These are phyloP conservation scores for Microctonus aethiopoides DNA, from an alignment of 2,888 invertebrate species.

Conservation along the genomic window DNA sequence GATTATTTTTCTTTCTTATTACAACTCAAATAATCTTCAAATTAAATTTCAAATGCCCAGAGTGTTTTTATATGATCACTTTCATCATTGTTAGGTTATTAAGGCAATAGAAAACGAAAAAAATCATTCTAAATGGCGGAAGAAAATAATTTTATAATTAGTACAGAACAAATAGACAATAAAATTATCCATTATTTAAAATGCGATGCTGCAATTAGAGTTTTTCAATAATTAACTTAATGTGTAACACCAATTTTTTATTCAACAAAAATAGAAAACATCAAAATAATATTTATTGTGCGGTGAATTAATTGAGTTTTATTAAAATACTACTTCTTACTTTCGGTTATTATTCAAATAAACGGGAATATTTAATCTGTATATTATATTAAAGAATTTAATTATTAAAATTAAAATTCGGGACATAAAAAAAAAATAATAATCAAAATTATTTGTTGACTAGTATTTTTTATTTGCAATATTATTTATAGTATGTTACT, in stretches of 20 bases:
- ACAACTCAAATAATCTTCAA: not conserved
- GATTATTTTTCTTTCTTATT: not conserved
- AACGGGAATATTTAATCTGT: not conserved
- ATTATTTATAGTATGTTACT: no score
- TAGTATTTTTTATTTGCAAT: no score
- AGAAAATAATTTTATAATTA: slow-evolving; percentile 12
- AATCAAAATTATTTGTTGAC: no score
- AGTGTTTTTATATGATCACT: slow-evolving; percentile 22
- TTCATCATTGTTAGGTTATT: slow-evolving; percentile 4
- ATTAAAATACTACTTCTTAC: not conserved
- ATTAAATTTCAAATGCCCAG: not conserved
- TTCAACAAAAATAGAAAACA: no score
- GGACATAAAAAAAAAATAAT: not conserved
- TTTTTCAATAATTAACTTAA: not conserved
- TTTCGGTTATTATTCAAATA: not conserved
- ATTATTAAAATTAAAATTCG: not conserved
- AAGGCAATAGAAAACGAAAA: not conserved
- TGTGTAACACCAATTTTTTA: not conserved
- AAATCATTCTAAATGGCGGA: not conserved
- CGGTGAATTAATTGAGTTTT: not conserved
- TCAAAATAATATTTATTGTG: not conserved
- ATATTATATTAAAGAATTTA: no score
- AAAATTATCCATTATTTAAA: slow-evolving; percentile 38
- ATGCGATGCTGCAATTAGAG: not conserved
- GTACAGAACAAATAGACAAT: slow-evolving; percentile 40